Percentiles rank a stretch among this genome's conserved stretches.
Conservation (phyloP, 2,888 invertebrate genomes). For the Sepioteuthis lessoniana region DNA sequence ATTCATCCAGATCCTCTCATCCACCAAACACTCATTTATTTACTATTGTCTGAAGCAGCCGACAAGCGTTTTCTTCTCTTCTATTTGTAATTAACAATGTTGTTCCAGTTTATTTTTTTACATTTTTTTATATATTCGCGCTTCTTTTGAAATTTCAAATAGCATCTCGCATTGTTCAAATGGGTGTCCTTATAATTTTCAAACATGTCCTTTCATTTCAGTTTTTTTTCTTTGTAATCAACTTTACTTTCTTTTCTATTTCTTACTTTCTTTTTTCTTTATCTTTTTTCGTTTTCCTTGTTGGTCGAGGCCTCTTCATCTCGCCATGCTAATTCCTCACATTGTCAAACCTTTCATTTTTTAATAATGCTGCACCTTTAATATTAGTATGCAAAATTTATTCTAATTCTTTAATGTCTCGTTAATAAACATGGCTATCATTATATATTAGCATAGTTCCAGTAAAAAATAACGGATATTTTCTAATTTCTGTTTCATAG, state of each 20-base stretch:
- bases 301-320: no score
- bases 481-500: no score
- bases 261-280: background rate
- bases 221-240: background rate
- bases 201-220: background rate
- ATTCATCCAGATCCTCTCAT: background rate
- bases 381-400: no score
- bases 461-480: no score
- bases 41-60: background rate
- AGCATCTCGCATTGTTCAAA: background rate
- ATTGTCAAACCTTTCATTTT: no score
- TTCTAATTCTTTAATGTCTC: no score
- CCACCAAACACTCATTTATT: background rate
- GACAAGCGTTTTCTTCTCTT: background rate
- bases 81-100: background rate
- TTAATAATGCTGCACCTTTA: no score
- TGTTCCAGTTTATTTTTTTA: background rate
- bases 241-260: background rate
- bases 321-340: no score
- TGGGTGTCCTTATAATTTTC: background rate
- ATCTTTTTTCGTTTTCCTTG: no score
- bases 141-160: slow-evolving; percentile 25
- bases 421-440: no score
- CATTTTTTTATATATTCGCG: background rate
- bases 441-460: no score